A percentile compares a stretch with the other conserved stretches of the same genome.
These are phyloP conservation scores for Onychomys torridus DNA, from an alignment of 2,797 vertebrate genomes.

Conservation along the genomic window DNA sequence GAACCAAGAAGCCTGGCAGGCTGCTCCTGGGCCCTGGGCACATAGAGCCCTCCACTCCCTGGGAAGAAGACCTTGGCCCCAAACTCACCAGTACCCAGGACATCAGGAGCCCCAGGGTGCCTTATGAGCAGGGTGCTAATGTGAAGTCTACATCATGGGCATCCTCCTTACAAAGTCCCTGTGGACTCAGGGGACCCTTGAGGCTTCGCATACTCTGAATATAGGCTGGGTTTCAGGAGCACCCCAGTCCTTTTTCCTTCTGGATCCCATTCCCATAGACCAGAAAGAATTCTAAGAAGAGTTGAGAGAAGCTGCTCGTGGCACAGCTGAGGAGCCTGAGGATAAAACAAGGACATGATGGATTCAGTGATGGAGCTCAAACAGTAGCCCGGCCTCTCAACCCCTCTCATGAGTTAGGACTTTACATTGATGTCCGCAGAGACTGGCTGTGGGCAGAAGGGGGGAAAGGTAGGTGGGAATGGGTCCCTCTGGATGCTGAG, in stretches of 20 bases:
- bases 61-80: neutral
- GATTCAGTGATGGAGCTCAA: neutral
- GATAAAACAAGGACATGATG: neutral
- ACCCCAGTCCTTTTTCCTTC: neutral
- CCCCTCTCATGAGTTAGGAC: neutral
- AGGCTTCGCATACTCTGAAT: too few relatives aligned
- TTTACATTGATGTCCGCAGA: neutral
- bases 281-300: neutral
- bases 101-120: neutral
- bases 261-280: neutral
- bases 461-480: neutral
- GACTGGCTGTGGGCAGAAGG: neutral
- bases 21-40: neutral
- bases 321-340: neutral
- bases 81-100: neutral
- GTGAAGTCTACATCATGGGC: neutral
- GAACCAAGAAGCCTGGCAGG: neutral
- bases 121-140: neutral
- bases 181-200: too few relatives aligned
- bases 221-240: neutral
- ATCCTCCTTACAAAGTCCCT: neutral
- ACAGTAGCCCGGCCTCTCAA: neutral
- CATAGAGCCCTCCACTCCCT: neutral
- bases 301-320: neutral
- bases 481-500: neutral